Percentiles rank a stretch among this genome's conserved stretches.
Evolutionary conservation across 2,113 vertebrate species (phyloP).

Genomic region (Crotalus helleri): DNA sequence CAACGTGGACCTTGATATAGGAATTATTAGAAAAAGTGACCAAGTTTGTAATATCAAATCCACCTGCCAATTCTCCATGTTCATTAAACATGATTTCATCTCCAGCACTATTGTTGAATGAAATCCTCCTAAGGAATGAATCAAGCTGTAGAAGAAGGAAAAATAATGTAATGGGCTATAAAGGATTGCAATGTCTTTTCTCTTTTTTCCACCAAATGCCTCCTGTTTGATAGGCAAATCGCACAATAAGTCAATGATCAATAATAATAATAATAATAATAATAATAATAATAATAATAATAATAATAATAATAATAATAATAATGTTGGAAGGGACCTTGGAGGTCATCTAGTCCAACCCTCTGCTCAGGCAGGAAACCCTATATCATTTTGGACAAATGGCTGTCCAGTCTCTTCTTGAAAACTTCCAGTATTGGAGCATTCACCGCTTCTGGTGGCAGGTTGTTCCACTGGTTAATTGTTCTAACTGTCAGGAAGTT

Average conservation of each 20-base stretch:
- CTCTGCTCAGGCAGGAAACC: no score
- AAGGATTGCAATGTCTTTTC: background rate
- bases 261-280: no score
- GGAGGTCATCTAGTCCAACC: no score
- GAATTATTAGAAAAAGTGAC: conserved; percentile 4
- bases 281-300: no score
- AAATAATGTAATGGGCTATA: background rate
- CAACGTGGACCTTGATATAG: background rate
- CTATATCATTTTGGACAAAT: no score
- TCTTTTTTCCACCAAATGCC: background rate
- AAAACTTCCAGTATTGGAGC: no score
- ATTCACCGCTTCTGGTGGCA: no score
- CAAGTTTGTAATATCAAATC: conserved; percentile 14
- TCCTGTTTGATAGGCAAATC: background rate
- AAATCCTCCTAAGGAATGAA: background rate
- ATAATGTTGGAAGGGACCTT: no score
- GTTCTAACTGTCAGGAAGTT: no score
- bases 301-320: no score
- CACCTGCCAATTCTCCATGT: background rate
- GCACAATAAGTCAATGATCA: background rate
- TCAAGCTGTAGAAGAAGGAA: background rate
- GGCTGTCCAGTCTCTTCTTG: no score
- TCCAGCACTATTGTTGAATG: conserved; percentile 14
- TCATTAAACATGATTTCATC: background rate
- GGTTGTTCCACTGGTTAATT: no score